Evolutionary conservation across 1,140 invertebrate genomes (phyloP), one percentile per base, ranked within the genome.

Genomic region (Magallana gigas): DNA sequence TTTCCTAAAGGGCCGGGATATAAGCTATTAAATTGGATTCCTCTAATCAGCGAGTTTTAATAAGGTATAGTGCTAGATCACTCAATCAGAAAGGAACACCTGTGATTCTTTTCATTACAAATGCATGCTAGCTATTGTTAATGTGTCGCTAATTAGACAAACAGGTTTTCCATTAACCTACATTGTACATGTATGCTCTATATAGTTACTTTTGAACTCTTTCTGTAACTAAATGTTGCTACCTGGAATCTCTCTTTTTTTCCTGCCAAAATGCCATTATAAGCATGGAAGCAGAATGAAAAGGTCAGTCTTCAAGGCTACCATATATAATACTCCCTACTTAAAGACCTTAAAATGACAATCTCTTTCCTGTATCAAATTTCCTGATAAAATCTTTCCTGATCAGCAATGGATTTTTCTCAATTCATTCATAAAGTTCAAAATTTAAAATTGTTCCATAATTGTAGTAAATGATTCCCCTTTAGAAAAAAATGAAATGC

Each of bases 351-450:
- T 29, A 76, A 12, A 76, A 9, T 29, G 68, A 23, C 7, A 23
- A 76, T 23, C 29, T 76, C 4, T 76, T 29, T 29, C 68, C 11
- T 76, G 36, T 76, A 76, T 76, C 68, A 76, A 29, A 29, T 76
- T 76, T 76, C 68, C 36, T 36, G 68, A 76, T 76, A 76, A 18
- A 76, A 76, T 76, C 68, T 76, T 29, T 76, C 18, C 36, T 29
- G 68, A 76, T 29, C 23, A 29, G 68, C 23, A 29, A 76, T n/a
- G 12, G 68, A 76, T 29, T 29, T 12, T 36, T 76, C 11, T 76
- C 68, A 76, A 76, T 29, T 76, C 36, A 29, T 29, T 29, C 5
- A 29, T 8, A 23, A n/a, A 71, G 29, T 71, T 71, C 29, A 23
- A 23, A 23, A 71, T 23, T 76, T 76, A 12, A 36, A 76, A 76